Percentiles rank a stretch among this genome's conserved stretches.
Evolutionary conservation across 2,888 invertebrate genomes (phyloP).

Genomic region (Embidobia sp.): DNA sequence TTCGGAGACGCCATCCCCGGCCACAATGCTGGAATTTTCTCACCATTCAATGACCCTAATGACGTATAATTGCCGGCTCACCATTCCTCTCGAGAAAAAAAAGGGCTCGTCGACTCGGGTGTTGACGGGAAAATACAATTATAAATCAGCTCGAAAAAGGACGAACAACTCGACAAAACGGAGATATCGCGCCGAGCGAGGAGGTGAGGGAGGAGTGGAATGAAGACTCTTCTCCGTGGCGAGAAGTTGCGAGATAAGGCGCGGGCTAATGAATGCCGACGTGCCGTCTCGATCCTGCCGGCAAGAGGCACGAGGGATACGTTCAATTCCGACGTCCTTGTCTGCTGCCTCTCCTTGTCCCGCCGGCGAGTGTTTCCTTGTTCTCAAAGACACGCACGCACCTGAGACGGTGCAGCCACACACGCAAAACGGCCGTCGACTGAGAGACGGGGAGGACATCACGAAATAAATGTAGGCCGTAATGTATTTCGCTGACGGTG

Average conservation of each 20-base stretch:
- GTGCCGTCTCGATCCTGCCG: constrained; percentile 70
- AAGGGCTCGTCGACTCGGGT: constrained; percentile 28
- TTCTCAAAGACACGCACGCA: constrained; percentile 27
- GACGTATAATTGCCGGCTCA: constrained; percentile 40
- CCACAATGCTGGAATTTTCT: constrained; percentile 24
- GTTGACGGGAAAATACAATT: constrained; percentile 60
- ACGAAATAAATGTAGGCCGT: constrained; percentile 68
- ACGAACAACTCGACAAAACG: constrained; percentile 65
- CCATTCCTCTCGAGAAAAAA: constrained; percentile 14
- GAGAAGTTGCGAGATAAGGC: constrained; percentile 70
- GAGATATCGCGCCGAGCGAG: constrained; percentile 46
- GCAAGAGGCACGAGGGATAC: constrained; percentile 40
- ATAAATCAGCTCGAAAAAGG: constrained; percentile 61
- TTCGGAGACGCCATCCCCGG: background rate
- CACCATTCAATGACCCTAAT: constrained; percentile 38
- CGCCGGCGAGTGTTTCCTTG: constrained; percentile 23
- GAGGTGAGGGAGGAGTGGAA: constrained; percentile 49
- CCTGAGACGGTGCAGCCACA: constrained; percentile 36
- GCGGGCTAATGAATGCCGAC: constrained; percentile 75
- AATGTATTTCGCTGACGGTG: constrained; percentile 77
- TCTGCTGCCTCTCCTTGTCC: constrained; percentile 25
- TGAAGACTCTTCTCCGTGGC: constrained; percentile 60
- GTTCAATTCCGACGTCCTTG: constrained; percentile 49
- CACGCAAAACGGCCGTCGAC: constrained; percentile 1
- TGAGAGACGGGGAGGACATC: constrained; percentile 1